Evolutionary conservation across 2,888 invertebrate genomes (phyloP).

Genomic region (Uropetala carovei): DNA sequence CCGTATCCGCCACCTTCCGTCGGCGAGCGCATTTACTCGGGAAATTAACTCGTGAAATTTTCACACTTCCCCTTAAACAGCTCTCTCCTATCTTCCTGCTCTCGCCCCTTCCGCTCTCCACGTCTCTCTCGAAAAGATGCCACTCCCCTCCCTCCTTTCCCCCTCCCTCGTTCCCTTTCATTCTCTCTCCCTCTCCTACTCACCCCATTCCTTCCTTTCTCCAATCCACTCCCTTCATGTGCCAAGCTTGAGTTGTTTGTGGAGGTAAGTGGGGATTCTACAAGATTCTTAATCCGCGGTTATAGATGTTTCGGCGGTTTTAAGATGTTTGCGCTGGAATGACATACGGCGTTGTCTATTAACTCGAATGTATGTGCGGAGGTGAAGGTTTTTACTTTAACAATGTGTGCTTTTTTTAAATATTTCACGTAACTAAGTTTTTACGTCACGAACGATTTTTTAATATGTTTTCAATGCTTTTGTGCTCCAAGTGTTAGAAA

Average conservation of each 20-base stretch:
- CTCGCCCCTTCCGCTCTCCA: too few species aligned
- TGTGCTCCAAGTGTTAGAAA: too few species aligned
- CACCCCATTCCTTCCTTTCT: not conserved
- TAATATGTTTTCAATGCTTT: too few species aligned
- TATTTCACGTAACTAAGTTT: too few species aligned
- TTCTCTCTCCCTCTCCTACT: not conserved
- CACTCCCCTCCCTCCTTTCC: not conserved
- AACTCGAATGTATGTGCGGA: not conserved
- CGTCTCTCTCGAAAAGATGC: not conserved
- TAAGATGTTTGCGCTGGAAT: not conserved
- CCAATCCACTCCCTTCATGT: not conserved
- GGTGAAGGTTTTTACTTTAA: too few species aligned
- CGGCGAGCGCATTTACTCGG: slow-evolving; percentile 40
- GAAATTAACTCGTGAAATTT: slow-evolving; percentile 62
- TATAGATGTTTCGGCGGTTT: not conserved
- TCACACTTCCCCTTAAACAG: slow-evolving; percentile 57
- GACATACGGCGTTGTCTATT: not conserved
- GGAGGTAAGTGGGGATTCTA: not conserved
- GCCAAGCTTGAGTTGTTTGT: not conserved
- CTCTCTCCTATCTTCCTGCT: not conserved
- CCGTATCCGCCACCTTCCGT: slow-evolving; percentile 37
- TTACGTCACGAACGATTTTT: too few species aligned
- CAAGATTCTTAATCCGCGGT: slow-evolving; percentile 22
- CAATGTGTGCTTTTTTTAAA: too few species aligned
- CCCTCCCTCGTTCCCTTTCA: not conserved